A percentile compares a stretch with the other conserved stretches of the same genome.
phyloP scores from a whole-genome alignment of 35 echinoderm and acorn worm genomes.

The Acanthaster planci region DNA sequence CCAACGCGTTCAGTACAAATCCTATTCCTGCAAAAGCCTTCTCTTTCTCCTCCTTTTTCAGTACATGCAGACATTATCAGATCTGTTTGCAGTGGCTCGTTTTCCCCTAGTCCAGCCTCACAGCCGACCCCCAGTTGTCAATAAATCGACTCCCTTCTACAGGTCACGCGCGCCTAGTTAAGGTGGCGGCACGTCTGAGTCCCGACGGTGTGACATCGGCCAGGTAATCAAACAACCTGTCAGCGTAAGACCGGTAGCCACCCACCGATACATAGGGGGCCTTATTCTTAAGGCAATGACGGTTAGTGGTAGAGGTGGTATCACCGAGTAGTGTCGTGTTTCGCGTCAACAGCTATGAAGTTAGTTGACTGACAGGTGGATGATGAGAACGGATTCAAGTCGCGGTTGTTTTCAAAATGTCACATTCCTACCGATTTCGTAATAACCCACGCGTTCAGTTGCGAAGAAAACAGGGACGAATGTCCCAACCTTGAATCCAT shows the following conservation, averaged over 20 bases:
- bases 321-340: neutral
- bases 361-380: constrained; percentile 12
- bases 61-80: too few species aligned
- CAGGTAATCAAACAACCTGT: constrained; percentile 9
- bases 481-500: neutral
- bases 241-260: constrained; percentile 12
- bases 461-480: neutral
- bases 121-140: neutral
- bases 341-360: constrained; percentile 2
- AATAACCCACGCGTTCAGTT: neutral
- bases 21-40: too few species aligned
- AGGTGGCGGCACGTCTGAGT: neutral
- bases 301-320: too few species aligned
- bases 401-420: too few species aligned
- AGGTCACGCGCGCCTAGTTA: constrained; percentile 13
- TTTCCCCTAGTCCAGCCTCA: too few species aligned
- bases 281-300: too few species aligned
- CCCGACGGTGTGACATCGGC: neutral
- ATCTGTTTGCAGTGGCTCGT: too few species aligned
- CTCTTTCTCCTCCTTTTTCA: too few species aligned
- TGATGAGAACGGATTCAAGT: neutral
- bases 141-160: neutral
- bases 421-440: neutral
- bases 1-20: too few species aligned
- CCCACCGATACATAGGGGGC: neutral